These are phyloP conservation scores for Chaunax sp. DNA, from an alignment of 2,797 vertebrate genomes.

Conservation along the genomic window DNA sequence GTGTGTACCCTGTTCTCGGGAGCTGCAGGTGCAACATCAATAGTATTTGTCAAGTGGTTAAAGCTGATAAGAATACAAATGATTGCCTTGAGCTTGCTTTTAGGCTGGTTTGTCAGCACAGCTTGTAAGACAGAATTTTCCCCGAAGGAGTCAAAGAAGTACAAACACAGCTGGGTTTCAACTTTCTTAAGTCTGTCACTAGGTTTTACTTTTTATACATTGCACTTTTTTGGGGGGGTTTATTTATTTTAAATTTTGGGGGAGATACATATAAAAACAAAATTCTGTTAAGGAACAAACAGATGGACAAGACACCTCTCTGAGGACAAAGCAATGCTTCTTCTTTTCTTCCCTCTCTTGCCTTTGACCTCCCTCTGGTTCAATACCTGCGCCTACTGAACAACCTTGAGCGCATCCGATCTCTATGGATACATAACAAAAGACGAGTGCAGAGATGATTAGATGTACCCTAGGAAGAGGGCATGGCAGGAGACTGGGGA, in stretches of 20 bases:
- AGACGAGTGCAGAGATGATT: slow-evolving; percentile 50
- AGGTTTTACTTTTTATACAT: not conserved
- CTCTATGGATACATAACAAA: slow-evolving; percentile 63
- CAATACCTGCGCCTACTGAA: slow-evolving; percentile 60
- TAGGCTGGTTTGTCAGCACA: slow-evolving; percentile 66
- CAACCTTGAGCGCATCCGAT: slow-evolving; percentile 65
- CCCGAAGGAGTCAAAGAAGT: slow-evolving; percentile 50
- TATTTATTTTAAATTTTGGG: not conserved
- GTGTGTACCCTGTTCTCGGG: slow-evolving; percentile 45
- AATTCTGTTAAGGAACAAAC: not conserved
- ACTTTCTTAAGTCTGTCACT: slow-evolving; percentile 34
- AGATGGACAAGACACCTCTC: too few species aligned
- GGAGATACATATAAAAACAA: not conserved
- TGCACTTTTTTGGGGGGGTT: not conserved
- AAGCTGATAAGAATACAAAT: slow-evolving; percentile 77
- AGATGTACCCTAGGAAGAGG: slow-evolving; percentile 22
- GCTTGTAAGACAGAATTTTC: slow-evolving; percentile 58
- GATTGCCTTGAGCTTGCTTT: slow-evolving; percentile 69
- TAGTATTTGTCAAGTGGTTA: slow-evolving; percentile 75
- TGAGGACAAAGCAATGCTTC: slow-evolving; percentile 43
- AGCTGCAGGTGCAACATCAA: slow-evolving; percentile 66
- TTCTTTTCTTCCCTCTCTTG: slow-evolving; percentile 54
- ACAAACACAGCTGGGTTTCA: slow-evolving; percentile 50
- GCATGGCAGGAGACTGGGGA: slow-evolving; percentile 38
- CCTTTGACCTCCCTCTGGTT: slow-evolving; percentile 71